Conservation (phyloP, 2,797 vertebrate species). For the Lacerta bilineata region DNA sequence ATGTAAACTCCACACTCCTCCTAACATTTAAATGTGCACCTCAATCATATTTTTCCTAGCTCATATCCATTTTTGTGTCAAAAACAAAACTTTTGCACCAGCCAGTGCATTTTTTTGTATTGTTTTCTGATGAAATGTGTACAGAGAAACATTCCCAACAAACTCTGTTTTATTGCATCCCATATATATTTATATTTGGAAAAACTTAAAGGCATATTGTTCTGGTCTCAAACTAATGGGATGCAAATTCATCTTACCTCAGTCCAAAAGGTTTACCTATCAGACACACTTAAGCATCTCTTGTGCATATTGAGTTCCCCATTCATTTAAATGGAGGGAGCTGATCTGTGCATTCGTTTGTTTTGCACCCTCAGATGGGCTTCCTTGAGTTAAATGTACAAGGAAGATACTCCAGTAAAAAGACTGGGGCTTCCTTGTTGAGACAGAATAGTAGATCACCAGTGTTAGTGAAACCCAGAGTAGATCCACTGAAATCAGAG, state of each 20-base stretch:
- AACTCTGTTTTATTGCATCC: background rate
- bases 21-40: slow-evolving; percentile 49
- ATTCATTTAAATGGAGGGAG: background rate
- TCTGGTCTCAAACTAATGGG: background rate
- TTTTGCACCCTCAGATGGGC: background rate
- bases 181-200: background rate
- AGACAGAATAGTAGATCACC: background rate
- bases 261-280: background rate
- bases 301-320: background rate
- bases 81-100: slow-evolving; percentile 42
- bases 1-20: slow-evolving; percentile 66
- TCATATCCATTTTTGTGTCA: slow-evolving; percentile 42
- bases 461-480: background rate
- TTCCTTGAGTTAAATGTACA: background rate
- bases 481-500: background rate
- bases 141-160: slow-evolving; percentile 8
- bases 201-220: background rate
- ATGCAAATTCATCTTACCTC: background rate
- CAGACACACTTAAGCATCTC: background rate
- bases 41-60: slow-evolving; percentile 38
- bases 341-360: background rate
- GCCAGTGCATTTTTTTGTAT: slow-evolving; percentile 12
- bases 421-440: background rate
- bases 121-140: slow-evolving; percentile 35
- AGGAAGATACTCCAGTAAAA: background rate